Evolutionary conservation across 1,140 invertebrate genomes (phyloP).

Genomic region (Caerostris extrusa): DNA sequence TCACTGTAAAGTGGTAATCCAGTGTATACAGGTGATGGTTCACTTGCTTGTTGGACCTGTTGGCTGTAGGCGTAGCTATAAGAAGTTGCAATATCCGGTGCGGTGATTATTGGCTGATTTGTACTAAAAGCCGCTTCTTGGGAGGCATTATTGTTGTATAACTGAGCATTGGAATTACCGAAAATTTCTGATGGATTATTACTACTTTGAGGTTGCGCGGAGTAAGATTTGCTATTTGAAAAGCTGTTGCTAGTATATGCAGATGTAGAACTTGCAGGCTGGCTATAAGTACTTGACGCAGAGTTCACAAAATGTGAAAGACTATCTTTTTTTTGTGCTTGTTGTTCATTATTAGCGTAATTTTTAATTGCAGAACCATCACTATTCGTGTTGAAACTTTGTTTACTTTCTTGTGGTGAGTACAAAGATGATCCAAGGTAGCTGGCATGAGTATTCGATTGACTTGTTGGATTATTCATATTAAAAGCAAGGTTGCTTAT

Average conservation of each 20-base stretch:
- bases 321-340: neutral
- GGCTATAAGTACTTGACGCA: neutral
- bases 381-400: neutral
- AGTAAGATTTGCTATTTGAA: conserved; percentile 20
- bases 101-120: neutral
- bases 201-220: neutral
- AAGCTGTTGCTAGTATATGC: neutral
- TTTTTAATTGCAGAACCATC: neutral
- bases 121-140: neutral
- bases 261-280: neutral
- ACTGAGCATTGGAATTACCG: neutral
- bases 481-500: neutral
- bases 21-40: neutral
- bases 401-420: neutral
- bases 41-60: neutral
- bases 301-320: neutral
- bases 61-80: conserved; percentile 49
- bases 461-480: neutral
- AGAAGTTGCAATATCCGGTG: neutral
- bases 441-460: neutral
- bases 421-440: neutral
- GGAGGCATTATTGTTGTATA: neutral
- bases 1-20: neutral
- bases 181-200: neutral
- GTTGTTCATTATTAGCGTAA: neutral